Base-by-base conservation (phyloP, 2,888 invertebrate genomes). In the Scaptodrosophila latifasciaeformis region DNA sequence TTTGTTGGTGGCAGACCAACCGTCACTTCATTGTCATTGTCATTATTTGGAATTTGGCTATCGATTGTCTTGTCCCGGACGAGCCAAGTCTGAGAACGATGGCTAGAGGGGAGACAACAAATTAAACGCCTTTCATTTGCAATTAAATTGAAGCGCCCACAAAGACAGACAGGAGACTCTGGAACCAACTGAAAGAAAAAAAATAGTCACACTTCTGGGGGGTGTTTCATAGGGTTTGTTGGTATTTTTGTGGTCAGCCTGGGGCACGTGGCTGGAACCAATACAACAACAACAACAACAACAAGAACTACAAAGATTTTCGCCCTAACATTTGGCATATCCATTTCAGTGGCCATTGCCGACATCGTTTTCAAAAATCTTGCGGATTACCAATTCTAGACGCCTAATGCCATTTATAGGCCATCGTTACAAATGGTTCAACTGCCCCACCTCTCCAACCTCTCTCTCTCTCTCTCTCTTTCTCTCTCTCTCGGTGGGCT, bases 91-190 rank as follows among this genome's bases (percentile, higher is more conserved):
- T n/a, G n/a, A n/a, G n/a, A n/a, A n/a, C 4, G 24, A 7, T 24
- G 24, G 24, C 4, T 24, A 7, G 24, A 5, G 54, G 39, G n/a
- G n/a, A n/a, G n/a, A n/a, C n/a, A n/a, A n/a, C n/a, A n/a, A n/a
- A 68, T 75, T 78, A 78, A 75, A 80, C 72, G 80, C 77, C 75
- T 72, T 78, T 67, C 70, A 72, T 77, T 80, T 80, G 80, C 80
- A 78, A 78, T 78, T 75, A 78, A 65, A 75, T 72, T 63, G 60
- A 57, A 53, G 59, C 60, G 45, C 19, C n/a, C 24, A 13, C 17
- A 30, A 3, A 27, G 13, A 29, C 29, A 29, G 37, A 39, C 24
- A 27, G 5, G 6, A 21, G 24, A 13, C 42, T 18, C 19, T 13
- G 21, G 1, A 34, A 27, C 29, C 44, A 46, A 47, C 30, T 47